Evolutionary conservation across 2,888 invertebrate genomes (phyloP).

Genomic region (Clunio marinus): DNA sequence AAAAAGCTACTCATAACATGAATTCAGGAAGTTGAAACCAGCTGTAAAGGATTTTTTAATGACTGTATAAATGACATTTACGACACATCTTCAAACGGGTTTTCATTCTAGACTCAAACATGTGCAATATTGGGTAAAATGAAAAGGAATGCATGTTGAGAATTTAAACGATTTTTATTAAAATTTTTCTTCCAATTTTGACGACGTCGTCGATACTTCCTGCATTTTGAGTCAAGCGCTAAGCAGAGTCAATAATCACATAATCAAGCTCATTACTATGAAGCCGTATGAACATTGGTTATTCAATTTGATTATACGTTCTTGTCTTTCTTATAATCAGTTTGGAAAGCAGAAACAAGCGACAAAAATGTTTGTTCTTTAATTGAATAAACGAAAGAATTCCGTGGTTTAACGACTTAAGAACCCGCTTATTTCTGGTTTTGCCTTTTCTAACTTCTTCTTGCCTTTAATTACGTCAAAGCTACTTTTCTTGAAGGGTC

Average conservation of each 20-base stretch:
- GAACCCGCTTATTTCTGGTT: not conserved
- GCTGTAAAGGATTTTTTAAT: constrained; percentile 4
- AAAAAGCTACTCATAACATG: not conserved
- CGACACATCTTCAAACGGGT: not conserved
- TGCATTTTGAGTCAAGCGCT: too few relatives aligned
- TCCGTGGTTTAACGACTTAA: constrained; percentile 6
- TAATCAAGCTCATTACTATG: not conserved
- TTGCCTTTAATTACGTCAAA: constrained; percentile 7
- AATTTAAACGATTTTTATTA: too few relatives aligned
- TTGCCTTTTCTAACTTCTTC: too few relatives aligned
- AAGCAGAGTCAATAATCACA: too few relatives aligned
- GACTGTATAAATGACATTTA: not conserved
- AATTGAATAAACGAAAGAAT: not conserved
- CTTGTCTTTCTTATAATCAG: constrained; percentile 2
- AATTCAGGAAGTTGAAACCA: constrained; percentile 9
- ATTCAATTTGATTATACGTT: constrained; percentile 6
- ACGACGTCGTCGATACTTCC: too few relatives aligned
- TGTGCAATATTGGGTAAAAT: not conserved
- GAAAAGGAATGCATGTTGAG: not conserved
- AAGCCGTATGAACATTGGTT: not conserved
- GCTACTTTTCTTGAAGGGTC: not conserved
- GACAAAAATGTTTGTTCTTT: constrained; percentile 6
- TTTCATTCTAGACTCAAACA: not conserved
- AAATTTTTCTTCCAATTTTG: not conserved
- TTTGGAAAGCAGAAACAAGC: too few relatives aligned